phyloP scores from a whole-genome alignment of 2,888 invertebrate species.

The Xylota segnis region DNA sequence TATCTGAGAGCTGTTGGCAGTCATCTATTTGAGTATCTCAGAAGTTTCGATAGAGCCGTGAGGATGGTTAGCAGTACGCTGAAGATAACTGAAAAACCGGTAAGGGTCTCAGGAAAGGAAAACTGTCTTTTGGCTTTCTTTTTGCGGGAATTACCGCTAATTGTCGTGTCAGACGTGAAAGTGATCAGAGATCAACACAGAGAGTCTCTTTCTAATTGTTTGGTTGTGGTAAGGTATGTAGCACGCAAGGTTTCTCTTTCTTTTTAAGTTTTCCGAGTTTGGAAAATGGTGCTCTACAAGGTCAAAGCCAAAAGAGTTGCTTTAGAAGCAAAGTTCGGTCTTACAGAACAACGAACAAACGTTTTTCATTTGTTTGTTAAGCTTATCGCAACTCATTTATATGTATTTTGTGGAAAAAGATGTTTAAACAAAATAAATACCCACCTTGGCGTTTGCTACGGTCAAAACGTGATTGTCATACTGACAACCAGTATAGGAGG shows the following conservation, averaged over 20 bases:
- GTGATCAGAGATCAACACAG: constrained; percentile 39
- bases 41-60: constrained; percentile 1
- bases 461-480: constrained; percentile 39
- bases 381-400: constrained; percentile 28
- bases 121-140: constrained; percentile 9
- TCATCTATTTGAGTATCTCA: constrained; percentile 10
- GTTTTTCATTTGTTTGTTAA: not conserved
- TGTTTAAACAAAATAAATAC: constrained; percentile 7
- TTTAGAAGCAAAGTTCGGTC: not conserved
- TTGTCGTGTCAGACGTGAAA: constrained; percentile 43
- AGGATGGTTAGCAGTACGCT: constrained; percentile 80
- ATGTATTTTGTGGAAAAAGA: not conserved
- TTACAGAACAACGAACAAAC: not conserved
- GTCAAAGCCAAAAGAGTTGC: constrained; percentile 1
- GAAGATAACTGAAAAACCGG: constrained; percentile 79
- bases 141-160: constrained; percentile 51
- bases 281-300: constrained; percentile 5
- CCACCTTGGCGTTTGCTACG: constrained; percentile 12
- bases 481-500: constrained; percentile 1
- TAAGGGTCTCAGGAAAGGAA: constrained; percentile 63
- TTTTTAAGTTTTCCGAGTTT: not conserved
- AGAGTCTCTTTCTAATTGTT: not conserved
- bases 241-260: constrained; percentile 24
- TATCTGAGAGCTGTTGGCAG: constrained; percentile 5
- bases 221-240: constrained; percentile 12